Percentiles rank a stretch among this genome's conserved stretches.
These are phyloP conservation scores for Matsumurasca onukii DNA, from an alignment of 1,140 invertebrate species.

Conservation along the genomic window DNA sequence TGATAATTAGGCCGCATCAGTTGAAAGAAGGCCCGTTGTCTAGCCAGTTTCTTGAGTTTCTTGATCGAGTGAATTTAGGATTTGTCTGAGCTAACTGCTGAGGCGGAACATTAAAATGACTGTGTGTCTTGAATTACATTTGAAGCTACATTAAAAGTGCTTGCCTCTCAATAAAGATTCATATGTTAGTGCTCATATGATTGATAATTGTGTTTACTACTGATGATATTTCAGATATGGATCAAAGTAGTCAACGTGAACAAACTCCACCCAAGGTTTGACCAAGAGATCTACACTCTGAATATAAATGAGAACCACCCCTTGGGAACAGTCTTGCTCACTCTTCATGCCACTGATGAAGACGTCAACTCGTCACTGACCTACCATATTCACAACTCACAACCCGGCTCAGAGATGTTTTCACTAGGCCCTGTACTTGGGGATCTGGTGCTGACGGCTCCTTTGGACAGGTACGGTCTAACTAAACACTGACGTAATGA, in stretches of 20 bases:
- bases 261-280: background rate
- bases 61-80: too few relatives aligned
- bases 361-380: background rate
- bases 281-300: background rate
- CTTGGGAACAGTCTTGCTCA: background rate
- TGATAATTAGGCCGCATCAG: too few relatives aligned
- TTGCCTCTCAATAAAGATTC: too few relatives aligned
- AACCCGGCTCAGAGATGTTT: conserved; percentile 8
- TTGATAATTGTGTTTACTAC: too few relatives aligned
- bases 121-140: too few relatives aligned
- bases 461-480: conserved; percentile 1
- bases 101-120: too few relatives aligned
- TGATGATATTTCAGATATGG: conserved; percentile 3
- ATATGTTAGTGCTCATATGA: too few relatives aligned
- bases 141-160: too few relatives aligned
- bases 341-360: background rate
- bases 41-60: too few relatives aligned
- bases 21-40: too few relatives aligned
- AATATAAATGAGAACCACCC: background rate
- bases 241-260: background rate
- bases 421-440: background rate
- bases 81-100: too few relatives aligned
- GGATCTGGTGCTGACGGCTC: background rate
- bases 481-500: too few relatives aligned
- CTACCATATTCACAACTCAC: background rate